Conservation (phyloP, 2,888 invertebrate species). For the Corbicula japonica region DNA sequence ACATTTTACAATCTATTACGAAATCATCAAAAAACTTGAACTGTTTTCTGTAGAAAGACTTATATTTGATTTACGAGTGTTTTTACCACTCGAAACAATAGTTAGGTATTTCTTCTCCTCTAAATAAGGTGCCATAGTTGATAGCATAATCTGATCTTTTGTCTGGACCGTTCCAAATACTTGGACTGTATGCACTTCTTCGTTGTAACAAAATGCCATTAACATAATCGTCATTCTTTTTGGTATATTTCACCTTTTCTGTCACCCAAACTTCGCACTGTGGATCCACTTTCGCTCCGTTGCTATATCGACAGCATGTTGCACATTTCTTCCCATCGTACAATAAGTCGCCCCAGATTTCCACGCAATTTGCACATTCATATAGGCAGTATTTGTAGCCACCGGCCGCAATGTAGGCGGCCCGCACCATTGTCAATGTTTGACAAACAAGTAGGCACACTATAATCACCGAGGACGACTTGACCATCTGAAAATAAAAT, state of each 20-base stretch:
- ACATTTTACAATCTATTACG: no score
- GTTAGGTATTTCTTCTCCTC: constrained; percentile 38
- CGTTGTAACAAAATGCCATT: constrained; percentile 32
- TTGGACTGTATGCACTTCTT: not conserved
- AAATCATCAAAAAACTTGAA: no score
- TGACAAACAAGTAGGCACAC: no score
- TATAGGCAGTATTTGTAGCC: constrained; percentile 71
- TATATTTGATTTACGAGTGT: not conserved
- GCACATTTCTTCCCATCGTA: constrained; percentile 75
- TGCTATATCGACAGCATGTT: constrained; percentile 69
- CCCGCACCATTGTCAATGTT: no score
- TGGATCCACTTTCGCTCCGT: constrained; percentile 69
- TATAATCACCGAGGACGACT: no score
- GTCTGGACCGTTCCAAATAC: not conserved
- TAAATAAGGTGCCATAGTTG: constrained; percentile 52
- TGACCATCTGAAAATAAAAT: no score
- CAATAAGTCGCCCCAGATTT: constrained; percentile 71
- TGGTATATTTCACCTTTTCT: constrained; percentile 42
- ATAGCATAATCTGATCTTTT: constrained; percentile 25
- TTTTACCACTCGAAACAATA: constrained; percentile 44
- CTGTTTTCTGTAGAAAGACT: not conserved
- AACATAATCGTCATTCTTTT: constrained; percentile 45
- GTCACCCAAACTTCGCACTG: constrained; percentile 65
- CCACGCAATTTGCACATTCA: constrained; percentile 74
- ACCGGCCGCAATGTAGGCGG: no score